Evolutionary conservation across 2,888 invertebrate species (phyloP).

Genomic region (Perithous albicinctus): DNA sequence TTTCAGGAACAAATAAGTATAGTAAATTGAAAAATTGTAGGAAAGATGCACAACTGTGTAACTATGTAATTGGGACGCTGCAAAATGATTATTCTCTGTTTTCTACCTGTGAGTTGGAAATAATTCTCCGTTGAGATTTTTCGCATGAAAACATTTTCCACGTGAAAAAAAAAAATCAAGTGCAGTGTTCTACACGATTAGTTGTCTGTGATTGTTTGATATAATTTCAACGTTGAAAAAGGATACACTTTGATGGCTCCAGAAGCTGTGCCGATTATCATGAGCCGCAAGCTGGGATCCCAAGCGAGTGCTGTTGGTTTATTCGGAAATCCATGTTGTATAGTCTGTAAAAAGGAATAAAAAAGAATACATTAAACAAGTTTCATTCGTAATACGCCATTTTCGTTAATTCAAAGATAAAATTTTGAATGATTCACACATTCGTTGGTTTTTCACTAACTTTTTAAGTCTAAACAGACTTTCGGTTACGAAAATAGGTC

Average conservation of each 20-base stretch:
- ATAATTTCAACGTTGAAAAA: conserved; percentile 73
- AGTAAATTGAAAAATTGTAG: too few relatives aligned
- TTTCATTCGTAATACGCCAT: not conserved
- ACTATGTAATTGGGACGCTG: too few relatives aligned
- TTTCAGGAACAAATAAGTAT: too few relatives aligned
- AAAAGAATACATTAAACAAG: conserved; percentile 12
- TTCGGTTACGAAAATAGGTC: conserved; percentile 35
- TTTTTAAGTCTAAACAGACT: not conserved
- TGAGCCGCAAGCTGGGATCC: conserved; percentile 94
- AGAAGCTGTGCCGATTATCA: conserved; percentile 97
- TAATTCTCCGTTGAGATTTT: too few relatives aligned
- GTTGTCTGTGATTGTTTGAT: not conserved
- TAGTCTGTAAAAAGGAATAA: conserved; percentile 89
- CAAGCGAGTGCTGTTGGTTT: conserved; percentile 97
- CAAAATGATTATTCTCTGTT: too few relatives aligned
- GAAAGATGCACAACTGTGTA: too few relatives aligned
- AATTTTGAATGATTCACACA: not conserved
- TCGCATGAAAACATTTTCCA: too few relatives aligned
- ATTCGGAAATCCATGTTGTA: conserved; percentile 98
- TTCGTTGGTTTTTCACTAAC: conserved; percentile 39
- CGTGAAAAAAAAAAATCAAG: too few relatives aligned
- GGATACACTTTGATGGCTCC: conserved; percentile 94
- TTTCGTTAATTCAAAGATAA: not conserved
- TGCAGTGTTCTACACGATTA: not conserved
- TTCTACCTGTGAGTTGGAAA: too few relatives aligned